Evolutionary conservation across 2,797 vertebrate genomes (phyloP).

Genomic region (Loriculus beryllinus): DNA sequence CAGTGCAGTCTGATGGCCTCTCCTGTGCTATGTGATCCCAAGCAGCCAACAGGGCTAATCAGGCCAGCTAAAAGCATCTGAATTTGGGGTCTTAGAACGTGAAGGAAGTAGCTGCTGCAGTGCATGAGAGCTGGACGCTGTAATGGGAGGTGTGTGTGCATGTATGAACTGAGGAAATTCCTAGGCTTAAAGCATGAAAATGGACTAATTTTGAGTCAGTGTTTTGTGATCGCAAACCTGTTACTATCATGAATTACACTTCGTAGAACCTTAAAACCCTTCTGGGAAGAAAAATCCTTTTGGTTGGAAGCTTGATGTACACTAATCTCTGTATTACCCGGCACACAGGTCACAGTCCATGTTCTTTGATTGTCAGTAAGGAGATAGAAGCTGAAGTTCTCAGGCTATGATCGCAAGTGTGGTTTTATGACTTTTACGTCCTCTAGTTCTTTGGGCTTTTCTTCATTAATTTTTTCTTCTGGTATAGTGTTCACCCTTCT

Average conservation of each 20-base stretch:
- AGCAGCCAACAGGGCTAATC: not conserved
- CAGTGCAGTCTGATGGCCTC: not conserved
- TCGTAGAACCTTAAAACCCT: not conserved
- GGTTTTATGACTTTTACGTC: not conserved
- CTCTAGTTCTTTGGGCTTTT: not conserved
- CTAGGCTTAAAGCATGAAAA: not conserved
- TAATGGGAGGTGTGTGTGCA: not conserved
- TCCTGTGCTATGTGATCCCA: not conserved
- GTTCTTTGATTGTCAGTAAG: not conserved
- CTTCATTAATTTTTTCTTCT: not conserved
- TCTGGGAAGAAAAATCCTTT: not conserved
- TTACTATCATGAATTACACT: not conserved
- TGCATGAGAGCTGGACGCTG: not conserved
- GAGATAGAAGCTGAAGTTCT: not conserved
- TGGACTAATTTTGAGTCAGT: not conserved
- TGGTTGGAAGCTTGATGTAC: not conserved
- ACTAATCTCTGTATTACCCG: not conserved
- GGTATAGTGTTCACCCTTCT: not conserved
- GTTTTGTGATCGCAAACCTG: not conserved
- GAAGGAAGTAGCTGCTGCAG: not conserved
- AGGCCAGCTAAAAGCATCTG: not conserved
- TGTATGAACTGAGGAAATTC: not conserved
- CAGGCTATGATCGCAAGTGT: not conserved
- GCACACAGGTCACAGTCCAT: not conserved
- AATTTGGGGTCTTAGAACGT: not conserved